Evolutionary conservation across 2,113 vertebrate genomes (phyloP).

Genomic region (Halcyon senegalensis): DNA sequence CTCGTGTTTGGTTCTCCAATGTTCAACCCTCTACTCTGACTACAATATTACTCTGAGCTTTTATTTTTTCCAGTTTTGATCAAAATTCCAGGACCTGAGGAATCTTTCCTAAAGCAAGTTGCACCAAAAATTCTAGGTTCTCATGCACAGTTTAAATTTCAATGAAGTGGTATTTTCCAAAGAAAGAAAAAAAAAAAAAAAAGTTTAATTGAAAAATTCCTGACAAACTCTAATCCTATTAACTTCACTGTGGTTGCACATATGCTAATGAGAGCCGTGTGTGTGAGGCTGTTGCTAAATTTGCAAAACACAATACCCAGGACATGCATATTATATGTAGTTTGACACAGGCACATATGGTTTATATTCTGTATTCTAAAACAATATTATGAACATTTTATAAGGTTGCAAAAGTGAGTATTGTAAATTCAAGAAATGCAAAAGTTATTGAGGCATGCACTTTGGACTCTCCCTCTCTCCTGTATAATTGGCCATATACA

Average conservation of each 20-base stretch:
- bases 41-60: not conserved
- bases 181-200: conserved; percentile 6
- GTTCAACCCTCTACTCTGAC: not conserved
- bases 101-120: conserved; percentile 40
- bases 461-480: conserved; percentile 35
- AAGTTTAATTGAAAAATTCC: conserved; percentile 72
- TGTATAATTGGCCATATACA: conserved; percentile 40
- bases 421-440: conserved; percentile 68
- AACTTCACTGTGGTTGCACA: conserved; percentile 51
- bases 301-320: conserved; percentile 68
- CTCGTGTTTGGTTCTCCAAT: not conserved
- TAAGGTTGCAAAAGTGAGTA: conserved; percentile 62
- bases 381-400: conserved; percentile 65
- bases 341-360: conserved; percentile 64
- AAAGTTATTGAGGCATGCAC: conserved; percentile 59
- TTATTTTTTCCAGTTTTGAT: not conserved
- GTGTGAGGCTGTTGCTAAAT: conserved; percentile 61
- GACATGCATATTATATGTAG: conserved; percentile 59
- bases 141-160: conserved; percentile 54
- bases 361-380: conserved; percentile 64
- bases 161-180: conserved; percentile 62
- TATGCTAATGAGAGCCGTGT: conserved; percentile 69
- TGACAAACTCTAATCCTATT: conserved; percentile 70
- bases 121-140: not conserved
- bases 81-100: conserved; percentile 35